phyloP scores from a whole-genome alignment of 2,113 vertebrate genomes.

The western clawed frog (Xenopus tropicalis) region DNA sequence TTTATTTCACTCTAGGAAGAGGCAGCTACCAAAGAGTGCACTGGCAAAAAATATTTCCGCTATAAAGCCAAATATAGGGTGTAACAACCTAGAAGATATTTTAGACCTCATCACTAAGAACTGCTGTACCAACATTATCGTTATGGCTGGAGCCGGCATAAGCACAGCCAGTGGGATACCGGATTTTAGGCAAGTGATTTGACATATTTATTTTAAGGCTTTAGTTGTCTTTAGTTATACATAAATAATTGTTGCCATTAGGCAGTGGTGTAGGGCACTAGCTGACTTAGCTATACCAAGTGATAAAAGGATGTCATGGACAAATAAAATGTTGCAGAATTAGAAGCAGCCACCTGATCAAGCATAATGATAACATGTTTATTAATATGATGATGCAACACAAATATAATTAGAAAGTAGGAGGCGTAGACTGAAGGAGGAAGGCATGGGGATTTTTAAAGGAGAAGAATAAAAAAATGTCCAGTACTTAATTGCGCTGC shows the following conservation, averaged over 20 bases:
- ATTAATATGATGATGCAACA: too few species aligned
- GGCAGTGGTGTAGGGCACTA: too few species aligned
- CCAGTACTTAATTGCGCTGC: too few species aligned
- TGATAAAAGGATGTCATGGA: too few species aligned
- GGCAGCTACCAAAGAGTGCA: neutral
- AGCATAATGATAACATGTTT: too few species aligned
- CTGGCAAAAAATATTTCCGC: neutral
- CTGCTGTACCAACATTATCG: conserved; percentile 71
- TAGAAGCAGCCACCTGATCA: too few species aligned
- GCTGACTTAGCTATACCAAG: too few species aligned
- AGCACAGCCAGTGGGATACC: conserved; percentile 93
- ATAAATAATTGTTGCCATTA: neutral
- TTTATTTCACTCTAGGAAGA: conserved; percentile 5
- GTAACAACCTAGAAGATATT: neutral
- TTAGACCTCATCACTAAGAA: conserved; percentile 54
- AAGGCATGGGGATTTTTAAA: too few species aligned
- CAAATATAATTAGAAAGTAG: too few species aligned
- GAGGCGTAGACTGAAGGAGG: too few species aligned
- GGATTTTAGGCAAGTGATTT: conserved; percentile 78
- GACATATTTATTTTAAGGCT: neutral
- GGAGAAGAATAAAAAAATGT: too few species aligned
- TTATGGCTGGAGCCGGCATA: conserved; percentile 92
- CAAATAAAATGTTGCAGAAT: too few species aligned
- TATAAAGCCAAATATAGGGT: neutral
- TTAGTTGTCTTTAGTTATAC: neutral